Conservation (phyloP, 2,113 vertebrate genomes). For the Tichodroma muraria region DNA sequence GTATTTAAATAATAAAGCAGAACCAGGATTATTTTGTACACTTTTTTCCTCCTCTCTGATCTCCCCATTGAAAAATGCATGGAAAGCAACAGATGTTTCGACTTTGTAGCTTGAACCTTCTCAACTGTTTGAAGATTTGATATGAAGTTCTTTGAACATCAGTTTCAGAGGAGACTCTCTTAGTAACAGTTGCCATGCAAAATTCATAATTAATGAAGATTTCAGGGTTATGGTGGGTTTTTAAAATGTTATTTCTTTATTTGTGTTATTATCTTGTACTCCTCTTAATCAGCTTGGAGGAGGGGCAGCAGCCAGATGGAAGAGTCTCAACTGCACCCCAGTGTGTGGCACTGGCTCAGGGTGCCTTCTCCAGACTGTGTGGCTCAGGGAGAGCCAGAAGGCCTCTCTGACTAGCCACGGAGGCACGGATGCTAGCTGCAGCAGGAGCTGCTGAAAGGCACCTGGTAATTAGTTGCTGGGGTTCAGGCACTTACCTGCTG, state of each 20-base stretch:
- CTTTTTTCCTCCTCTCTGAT: constrained; percentile 54
- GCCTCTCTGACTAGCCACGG: background rate
- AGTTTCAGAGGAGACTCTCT: constrained; percentile 69
- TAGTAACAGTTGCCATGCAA: constrained; percentile 74
- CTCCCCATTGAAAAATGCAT: constrained; percentile 66
- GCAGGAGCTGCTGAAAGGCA: background rate
- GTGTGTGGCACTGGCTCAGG: background rate
- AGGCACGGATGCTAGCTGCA: background rate
- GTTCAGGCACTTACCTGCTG: background rate
- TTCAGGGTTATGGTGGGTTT: constrained; percentile 43
- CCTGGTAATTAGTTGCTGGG: background rate
- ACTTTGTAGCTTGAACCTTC: constrained; percentile 69
- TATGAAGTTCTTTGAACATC: constrained; percentile 58
- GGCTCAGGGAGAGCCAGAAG: background rate
- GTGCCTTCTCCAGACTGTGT: background rate
- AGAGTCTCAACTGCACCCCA: background rate
- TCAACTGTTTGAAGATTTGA: constrained; percentile 56
- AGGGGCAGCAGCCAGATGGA: background rate
- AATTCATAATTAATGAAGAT: constrained; percentile 70
- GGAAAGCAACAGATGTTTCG: constrained; percentile 69
- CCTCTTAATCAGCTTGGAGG: constrained; percentile 12
- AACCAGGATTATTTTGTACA: constrained; percentile 66
- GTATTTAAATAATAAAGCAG: constrained; percentile 69
- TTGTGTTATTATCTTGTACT: constrained; percentile 30
- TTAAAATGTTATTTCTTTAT: constrained; percentile 50